Base-by-base conservation (phyloP, 1,140 invertebrate genomes). In the Oedothorax gibbosus region DNA sequence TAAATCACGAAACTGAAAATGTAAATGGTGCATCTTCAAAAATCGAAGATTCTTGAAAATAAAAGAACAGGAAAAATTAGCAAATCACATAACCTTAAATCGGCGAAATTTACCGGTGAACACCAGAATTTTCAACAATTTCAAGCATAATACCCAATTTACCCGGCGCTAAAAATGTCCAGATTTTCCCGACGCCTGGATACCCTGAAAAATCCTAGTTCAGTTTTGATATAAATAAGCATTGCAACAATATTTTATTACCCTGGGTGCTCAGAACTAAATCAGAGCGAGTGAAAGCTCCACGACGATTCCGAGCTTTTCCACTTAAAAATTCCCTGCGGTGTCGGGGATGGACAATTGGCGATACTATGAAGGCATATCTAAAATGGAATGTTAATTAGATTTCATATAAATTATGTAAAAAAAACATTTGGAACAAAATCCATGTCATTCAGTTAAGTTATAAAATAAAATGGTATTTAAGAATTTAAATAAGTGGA, bases 241-340 rank as follows among this genome's bases (percentile, higher is more conserved):
- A 75, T 56, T 57, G 57, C 56, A 62, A 62, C 15, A 76, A 64
- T 7, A 18, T 0, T 20, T 3, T 6, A 86, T 86, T 90, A 94
- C 93, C 93, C 89, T 91, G 90, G 87, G 91, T 92, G 60, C 90
- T 91, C 8, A 94, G 89, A 82, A 93, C 89, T 85, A 94, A 89
- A 88, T 94, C 94, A 50, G 93, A 92, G 87, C 93, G 89, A 3
- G 93, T 93, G 87, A 94, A 92, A n/a, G 93, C 90, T 53, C 91
- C 91, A 57, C 86, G 72, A 69, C 93, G 88, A 71, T 91, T 86
- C 87, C 92, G 92, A 35, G 90, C 90, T 85, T 89, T 89, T 20
- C 91, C 92, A 85, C 88, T 89, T 8, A 92, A 87, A 89, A 94
- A 93, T 89, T 94, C 93, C 87, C 93, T 88, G 85, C 91, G 92